Conservation (phyloP, 2,888 invertebrate species). For the Eilema sororculum region DNA sequence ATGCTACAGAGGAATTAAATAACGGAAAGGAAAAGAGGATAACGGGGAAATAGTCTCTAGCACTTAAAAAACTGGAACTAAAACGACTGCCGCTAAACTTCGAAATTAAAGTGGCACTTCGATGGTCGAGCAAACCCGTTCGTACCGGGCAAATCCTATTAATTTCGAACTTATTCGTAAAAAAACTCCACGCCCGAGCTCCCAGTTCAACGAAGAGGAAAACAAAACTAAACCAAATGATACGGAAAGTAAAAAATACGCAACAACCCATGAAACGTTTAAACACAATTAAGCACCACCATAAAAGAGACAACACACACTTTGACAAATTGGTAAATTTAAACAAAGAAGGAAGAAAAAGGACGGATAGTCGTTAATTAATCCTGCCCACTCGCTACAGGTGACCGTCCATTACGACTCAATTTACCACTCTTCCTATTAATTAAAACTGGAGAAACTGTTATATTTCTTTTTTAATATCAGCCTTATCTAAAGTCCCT, state of each 20-base stretch:
- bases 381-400: constrained; percentile 44
- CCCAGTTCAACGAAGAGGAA: background rate
- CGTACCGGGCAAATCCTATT: background rate
- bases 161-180: background rate
- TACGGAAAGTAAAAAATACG: constrained; percentile 25
- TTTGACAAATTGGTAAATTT: constrained; percentile 44
- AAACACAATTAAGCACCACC: constrained; percentile 43
- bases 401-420: constrained; percentile 47
- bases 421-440: constrained; percentile 38
- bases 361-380: constrained; percentile 38
- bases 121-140: background rate
- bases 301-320: constrained; percentile 37
- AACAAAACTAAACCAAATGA: constrained; percentile 21
- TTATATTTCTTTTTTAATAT: constrained; percentile 17
- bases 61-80: background rate
- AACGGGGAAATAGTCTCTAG: background rate
- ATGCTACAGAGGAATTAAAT: background rate
- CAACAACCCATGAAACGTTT: constrained; percentile 46
- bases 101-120: constrained; percentile 1
- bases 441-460: constrained; percentile 44
- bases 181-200: background rate
- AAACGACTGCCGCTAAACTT: constrained; percentile 1
- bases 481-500: constrained; percentile 20
- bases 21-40: background rate
- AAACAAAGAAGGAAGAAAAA: constrained; percentile 32